Conservation (phyloP, 1,140 invertebrate species). For the Thaumatotibia leucotreta region DNA sequence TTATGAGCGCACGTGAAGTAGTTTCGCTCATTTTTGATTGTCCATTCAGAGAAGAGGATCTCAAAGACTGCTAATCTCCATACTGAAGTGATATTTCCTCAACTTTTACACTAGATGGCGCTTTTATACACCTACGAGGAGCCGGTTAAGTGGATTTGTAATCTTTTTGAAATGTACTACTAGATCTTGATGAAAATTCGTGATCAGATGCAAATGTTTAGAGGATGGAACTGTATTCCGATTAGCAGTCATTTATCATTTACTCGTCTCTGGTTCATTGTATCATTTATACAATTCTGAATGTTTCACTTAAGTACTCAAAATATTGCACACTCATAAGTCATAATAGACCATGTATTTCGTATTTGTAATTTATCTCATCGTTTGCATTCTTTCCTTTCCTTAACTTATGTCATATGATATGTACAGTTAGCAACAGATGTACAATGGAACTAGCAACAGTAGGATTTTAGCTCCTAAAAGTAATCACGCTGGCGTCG, state of each 20-base stretch:
- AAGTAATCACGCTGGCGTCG: no score
- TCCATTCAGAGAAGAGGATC: neutral
- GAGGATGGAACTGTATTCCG: neutral
- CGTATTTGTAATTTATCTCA: neutral
- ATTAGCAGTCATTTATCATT: neutral
- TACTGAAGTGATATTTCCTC: no score
- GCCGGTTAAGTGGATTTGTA: no score
- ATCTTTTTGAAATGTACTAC: no score
- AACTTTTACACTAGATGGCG: neutral
- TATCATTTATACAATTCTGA: neutral
- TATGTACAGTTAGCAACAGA: neutral
- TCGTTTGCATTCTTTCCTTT: neutral
- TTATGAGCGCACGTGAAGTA: neutral
- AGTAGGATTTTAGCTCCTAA: no score
- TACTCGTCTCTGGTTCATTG: neutral
- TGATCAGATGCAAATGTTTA: neutral
- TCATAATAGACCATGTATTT: neutral
- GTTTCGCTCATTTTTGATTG: neutral
- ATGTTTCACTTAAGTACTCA: neutral
- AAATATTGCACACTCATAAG: neutral
- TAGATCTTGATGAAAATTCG: no score
- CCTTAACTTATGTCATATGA: neutral
- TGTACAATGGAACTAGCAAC: neutral
- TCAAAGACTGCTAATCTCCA: neutral
- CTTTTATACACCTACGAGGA: no score